Evolutionary conservation across 2,113 vertebrate genomes (phyloP), one percentile per base, ranked within the genome.

Genomic region (Thalassarche chlororhynchos): DNA sequence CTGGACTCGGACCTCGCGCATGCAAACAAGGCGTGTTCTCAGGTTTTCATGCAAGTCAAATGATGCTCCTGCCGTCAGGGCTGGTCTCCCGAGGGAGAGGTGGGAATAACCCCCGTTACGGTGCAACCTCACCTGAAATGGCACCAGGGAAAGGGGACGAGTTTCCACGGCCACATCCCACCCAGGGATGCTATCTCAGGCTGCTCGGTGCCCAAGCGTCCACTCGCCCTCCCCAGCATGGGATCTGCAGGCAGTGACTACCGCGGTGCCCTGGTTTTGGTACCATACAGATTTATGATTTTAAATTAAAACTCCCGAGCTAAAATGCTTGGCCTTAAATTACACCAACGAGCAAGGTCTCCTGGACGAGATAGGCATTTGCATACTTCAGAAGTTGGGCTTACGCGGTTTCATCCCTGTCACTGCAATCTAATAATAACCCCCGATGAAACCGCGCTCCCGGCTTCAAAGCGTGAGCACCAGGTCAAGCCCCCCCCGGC

Each of bases 191-290:
- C 20, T 14, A 2, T 5, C 29, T 21, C 23, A 20, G 34, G 4
- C 38, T 10, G 12, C 28, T 12, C 8, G 3, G 71, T 60, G 51
- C 64, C 46, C 57, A 3, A 36, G 17, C 32, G 8, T 8, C 66
- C 2, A 0, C 29, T 76, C 6, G 0, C 66, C n/a, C 11, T 14
- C 51, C 57, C 72, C 0, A 0, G 28, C 19, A 3, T 0, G 17
- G 79, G 60, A 44, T 4, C 55, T 6, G n/a, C 11, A 18, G 60
- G 79, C 34, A 49, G n/a, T 0, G 0, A 9, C n/a, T 8, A 1
- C 38, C 3, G 2, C 2, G 1, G 16, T 2, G 12, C 58, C 57
- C 57, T 7, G 17, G 3, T 5, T 60, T 23, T 3, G 23, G 44
- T 40, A 28, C 18, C 0, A 0, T 2, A 4, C 31, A 52, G 75